Evolutionary conservation across 2,888 invertebrate species (phyloP).

Genomic region (Hypercompe scribonia): DNA sequence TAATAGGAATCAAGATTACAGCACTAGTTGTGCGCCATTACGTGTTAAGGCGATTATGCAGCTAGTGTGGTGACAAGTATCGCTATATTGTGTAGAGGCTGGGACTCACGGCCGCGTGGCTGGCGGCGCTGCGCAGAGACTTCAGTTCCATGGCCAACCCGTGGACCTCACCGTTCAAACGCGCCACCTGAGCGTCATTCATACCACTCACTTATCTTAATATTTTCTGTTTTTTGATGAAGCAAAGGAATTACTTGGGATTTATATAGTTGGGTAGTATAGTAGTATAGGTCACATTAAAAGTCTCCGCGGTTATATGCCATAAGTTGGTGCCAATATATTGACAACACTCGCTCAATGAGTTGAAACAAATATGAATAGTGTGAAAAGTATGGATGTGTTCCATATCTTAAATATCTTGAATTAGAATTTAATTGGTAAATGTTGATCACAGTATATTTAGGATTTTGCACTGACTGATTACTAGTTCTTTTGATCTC

Average conservation of each 20-base stretch:
- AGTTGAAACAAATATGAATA: too few relatives aligned
- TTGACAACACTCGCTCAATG: too few relatives aligned
- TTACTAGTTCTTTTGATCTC: too few relatives aligned
- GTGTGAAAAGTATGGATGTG: too few relatives aligned
- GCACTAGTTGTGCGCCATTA: slow-evolving; percentile 45
- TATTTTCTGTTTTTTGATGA: background rate
- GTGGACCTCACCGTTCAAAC: slow-evolving; percentile 91
- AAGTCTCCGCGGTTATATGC: background rate
- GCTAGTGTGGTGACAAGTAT: slow-evolving; percentile 26
- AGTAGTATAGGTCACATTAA: background rate
- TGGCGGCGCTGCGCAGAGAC: slow-evolving; percentile 69
- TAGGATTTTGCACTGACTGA: too few relatives aligned
- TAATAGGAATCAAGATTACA: slow-evolving; percentile 25
- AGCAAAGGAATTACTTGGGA: background rate
- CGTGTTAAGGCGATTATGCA: slow-evolving; percentile 23
- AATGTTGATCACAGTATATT: too few relatives aligned
- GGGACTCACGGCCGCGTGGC: slow-evolving; percentile 78
- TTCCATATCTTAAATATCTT: too few relatives aligned
- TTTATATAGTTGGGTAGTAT: background rate
- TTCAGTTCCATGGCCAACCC: slow-evolving; percentile 89
- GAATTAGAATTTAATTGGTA: too few relatives aligned
- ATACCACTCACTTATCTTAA: slow-evolving; percentile 10
- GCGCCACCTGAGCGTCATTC: slow-evolving; percentile 74
- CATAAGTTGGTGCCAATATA: too few relatives aligned
- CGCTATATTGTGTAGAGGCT: slow-evolving; percentile 81